Base-by-base conservation (phyloP, 2,888 invertebrate genomes). In the Apodemia zela region DNA sequence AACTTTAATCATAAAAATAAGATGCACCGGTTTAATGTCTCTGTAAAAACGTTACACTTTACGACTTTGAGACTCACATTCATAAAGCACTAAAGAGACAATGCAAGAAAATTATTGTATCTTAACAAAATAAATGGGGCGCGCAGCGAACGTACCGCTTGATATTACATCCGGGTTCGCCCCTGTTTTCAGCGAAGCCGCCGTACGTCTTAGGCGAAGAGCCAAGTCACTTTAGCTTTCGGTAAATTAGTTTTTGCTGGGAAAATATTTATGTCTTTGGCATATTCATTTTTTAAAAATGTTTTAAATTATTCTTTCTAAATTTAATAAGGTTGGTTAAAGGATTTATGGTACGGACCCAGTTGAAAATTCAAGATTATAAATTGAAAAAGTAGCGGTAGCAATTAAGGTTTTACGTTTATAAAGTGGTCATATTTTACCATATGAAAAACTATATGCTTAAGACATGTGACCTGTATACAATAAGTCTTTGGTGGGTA, bases 81-180 rank as follows among this genome's bases (percentile, higher is more conserved):
- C 62, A 62, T 62, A 63, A 54, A 25, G 63, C 57, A 61, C 51
- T 51, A 51, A 51, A 51, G 51, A 51, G 51, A 51, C 51, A 57
- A 59, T 63, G 57, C 64, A 61, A 47, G 61, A 47, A 47, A 81
- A 77, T 82, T 79, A 81, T 81, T 80, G 80, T 79, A 76, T 79
- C 78, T 80, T 82, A 82, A 82, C 79, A 70, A 73, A 78, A 78
- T 77, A 82, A 82, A 84, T 84, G 84, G 79, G 73, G 73, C 83
- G 62, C 38, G 62, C 33, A 38, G 38, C 29, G 51, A 51, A 17
- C 51, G 18, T 6, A 51, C 17, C 51, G 51, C 47, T 38, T 49
- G 21, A 18, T 51, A 51, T 51, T 51, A 21, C 51, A 51, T 51
- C 51, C 51, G 51, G 21, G 18, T 51, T 38, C 38, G 38, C 38